Evolutionary conservation across 2,797 vertebrate genomes (phyloP).

Genomic region (Typhlichthys subterraneus): DNA sequence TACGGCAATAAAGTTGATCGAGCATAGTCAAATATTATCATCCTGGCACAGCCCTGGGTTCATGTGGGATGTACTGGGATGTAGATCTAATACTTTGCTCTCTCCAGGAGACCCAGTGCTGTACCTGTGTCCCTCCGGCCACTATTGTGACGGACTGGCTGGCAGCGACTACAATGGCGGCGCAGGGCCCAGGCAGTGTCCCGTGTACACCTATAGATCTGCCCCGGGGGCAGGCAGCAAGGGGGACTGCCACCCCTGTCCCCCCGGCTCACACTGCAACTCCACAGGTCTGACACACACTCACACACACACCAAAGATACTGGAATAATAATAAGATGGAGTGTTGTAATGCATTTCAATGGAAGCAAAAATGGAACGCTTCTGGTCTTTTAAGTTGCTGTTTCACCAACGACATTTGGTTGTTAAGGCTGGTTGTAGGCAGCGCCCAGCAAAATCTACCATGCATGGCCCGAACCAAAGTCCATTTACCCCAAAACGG

Average conservation of each 20-base stretch:
- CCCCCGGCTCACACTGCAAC: constrained; percentile 82
- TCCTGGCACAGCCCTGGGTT: not conserved
- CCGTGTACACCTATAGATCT: constrained; percentile 79
- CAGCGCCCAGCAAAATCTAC: no score
- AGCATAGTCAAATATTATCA: no score
- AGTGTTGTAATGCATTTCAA: no score
- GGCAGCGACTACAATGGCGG: constrained; percentile 52
- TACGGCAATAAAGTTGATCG: no score
- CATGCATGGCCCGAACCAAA: no score
- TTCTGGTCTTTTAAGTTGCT: no score
- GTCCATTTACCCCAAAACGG: no score
- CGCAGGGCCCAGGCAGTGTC: constrained; percentile 80
- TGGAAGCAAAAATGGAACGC: no score
- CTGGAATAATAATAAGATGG: no score
- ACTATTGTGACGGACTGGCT: constrained; percentile 83
- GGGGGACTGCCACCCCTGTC: constrained; percentile 83
- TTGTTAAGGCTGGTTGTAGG: no score
- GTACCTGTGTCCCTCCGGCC: constrained; percentile 79
- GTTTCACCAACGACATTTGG: no score
- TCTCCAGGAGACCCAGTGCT: constrained; percentile 76
- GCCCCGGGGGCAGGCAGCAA: constrained; percentile 77
- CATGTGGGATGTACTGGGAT: no score
- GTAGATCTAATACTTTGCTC: constrained; percentile 10
- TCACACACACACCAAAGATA: not conserved
- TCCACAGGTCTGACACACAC: constrained; percentile 73